Evolutionary conservation across 2,113 vertebrate species (phyloP), one percentile per base, ranked within the genome.

Genomic region (Telmatochromis sp.): DNA sequence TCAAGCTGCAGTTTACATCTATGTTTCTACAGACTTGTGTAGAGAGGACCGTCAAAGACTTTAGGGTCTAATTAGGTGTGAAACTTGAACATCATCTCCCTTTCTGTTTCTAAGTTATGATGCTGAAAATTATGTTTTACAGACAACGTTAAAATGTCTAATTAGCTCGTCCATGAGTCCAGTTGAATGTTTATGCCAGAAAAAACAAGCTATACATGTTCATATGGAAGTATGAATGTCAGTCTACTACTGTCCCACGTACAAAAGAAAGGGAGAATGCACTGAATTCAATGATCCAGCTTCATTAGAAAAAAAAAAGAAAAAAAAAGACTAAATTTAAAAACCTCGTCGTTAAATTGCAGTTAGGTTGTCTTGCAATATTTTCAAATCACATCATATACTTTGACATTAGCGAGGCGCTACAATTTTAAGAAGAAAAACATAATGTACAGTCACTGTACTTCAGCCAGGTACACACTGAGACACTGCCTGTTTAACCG

Each of bases 1-100:
- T 33, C 45, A 78, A 51, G 73, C 42, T 31, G 26, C 23, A n/a
- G 26, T 78, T 78, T 31, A 51, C 45, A 78, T 78, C 26, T 51
- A 31, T 2, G 5, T 78, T 19, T 33, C 40, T 78, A 28, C 45
- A 51, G 7, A 51, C 73, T 31, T 50, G 10, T 12, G 45, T 50
- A 78, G 26, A 50, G 15, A 50, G 4, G 71, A 31, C 42, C 2
- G 15, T 47, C 68, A 47, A 75, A 17, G 40, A 1, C 21, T 31
- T 50, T 51, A 31, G 15, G 17, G 9, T 31, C 71, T 50, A 19
- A 78, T 19, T 28, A 50, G 71, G 23, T 51, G 26, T 1, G 15
- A n/a, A 31, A 51, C 17, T 7, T 31, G 26, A 50, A 33, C 73
- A 78, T 31, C 15, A n/a, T 8, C 73, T 51, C 15, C 10, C 71